phyloP scores from a whole-genome alignment of 2,797 vertebrate genomes.

The Sitta carolinensis region DNA sequence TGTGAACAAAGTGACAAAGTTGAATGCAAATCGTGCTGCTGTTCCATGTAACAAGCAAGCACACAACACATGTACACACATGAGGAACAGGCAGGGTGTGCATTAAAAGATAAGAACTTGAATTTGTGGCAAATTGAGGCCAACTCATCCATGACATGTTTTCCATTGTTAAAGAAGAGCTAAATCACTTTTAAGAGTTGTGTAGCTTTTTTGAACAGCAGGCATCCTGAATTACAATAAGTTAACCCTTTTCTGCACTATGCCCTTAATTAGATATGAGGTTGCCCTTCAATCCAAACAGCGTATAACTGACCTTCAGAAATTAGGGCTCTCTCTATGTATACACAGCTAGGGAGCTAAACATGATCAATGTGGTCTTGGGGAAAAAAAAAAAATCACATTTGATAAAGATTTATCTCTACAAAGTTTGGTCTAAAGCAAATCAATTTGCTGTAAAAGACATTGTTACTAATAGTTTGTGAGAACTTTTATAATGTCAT shows the following conservation, averaged over 20 bases:
- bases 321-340: neutral
- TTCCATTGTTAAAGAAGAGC: neutral
- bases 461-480: neutral
- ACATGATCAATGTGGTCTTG: neutral
- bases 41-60: neutral
- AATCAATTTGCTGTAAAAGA: neutral
- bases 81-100: neutral
- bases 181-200: conserved; percentile 7
- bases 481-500: neutral
- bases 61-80: neutral
- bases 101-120: neutral
- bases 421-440: neutral
- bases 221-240: neutral
- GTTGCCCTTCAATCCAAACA: neutral
- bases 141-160: neutral
- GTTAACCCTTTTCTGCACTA: neutral
- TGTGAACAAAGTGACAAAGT: neutral
- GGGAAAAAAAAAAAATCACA: neutral
- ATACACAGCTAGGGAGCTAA: neutral
- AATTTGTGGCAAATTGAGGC: neutral
- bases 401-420: neutral
- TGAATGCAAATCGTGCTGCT: neutral
- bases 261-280: neutral
- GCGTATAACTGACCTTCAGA: neutral
- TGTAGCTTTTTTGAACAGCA: neutral